Evolutionary conservation across 2,113 vertebrate species (phyloP).

Genomic region (Cercocebus atys): DNA sequence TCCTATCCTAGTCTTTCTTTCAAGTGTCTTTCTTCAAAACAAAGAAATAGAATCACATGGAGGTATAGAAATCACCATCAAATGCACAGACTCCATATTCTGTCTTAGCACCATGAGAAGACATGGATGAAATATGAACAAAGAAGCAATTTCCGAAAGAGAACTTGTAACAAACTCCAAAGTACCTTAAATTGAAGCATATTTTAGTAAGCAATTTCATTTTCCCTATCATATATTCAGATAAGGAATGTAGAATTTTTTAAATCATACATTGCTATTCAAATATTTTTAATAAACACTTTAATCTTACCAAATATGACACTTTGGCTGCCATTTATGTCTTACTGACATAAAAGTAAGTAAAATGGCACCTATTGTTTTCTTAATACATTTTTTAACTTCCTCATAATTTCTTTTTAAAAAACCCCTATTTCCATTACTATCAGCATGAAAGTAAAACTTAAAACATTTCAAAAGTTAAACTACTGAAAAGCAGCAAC

Average conservation of each 20-base stretch:
- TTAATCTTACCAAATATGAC: constrained; percentile 26
- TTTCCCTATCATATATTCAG: constrained; percentile 43
- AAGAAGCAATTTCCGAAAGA: constrained; percentile 41
- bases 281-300: constrained; percentile 46
- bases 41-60: not conserved
- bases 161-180: constrained; percentile 6
- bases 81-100: not conserved
- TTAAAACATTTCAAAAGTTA: constrained; percentile 34
- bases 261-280: not conserved
- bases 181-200: not conserved
- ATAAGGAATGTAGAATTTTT: constrained; percentile 2
- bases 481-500: constrained; percentile 36
- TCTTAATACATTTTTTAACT: not conserved
- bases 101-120: not conserved
- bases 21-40: not conserved
- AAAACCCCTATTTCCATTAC: constrained; percentile 36
- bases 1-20: not conserved
- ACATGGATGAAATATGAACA: not conserved
- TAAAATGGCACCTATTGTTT: not conserved
- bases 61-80: not conserved
- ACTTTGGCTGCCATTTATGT: not conserved
- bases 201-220: constrained; percentile 1
- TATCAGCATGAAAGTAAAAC: constrained; percentile 18
- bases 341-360: constrained; percentile 51
- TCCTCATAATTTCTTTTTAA: not conserved